These are phyloP conservation scores for Megathymus violae DNA, from an alignment of 1,140 invertebrate genomes.

Conservation along the genomic window DNA sequence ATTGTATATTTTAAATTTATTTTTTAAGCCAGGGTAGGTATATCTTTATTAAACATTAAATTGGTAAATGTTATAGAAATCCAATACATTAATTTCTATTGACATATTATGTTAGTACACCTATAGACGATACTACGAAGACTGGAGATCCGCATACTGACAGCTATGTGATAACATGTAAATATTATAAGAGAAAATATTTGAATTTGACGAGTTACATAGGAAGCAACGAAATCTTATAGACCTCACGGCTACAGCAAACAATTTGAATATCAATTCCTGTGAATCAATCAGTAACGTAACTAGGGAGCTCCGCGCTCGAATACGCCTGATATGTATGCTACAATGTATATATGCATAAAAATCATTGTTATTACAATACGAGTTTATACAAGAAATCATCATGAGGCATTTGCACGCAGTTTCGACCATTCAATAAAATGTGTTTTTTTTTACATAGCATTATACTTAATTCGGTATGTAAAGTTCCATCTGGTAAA, in stretches of 20 bases:
- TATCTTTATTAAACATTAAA: conserved; percentile 22
- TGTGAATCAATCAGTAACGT: conserved; percentile 13
- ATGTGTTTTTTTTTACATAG: too few relatives aligned
- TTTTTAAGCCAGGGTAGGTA: conserved; percentile 8
- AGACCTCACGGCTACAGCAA: conserved; percentile 16
- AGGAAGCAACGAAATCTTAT: not conserved
- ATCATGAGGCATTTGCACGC: not conserved
- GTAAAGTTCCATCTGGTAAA: too few relatives aligned
- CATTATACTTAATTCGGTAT: too few relatives aligned
- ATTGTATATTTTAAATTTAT: not conserved
- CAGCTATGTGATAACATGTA: too few relatives aligned
- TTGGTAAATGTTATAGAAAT: too few relatives aligned
- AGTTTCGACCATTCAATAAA: too few relatives aligned
- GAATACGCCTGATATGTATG: conserved; percentile 21
- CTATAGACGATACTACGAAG: too few relatives aligned
- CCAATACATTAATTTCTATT: too few relatives aligned
- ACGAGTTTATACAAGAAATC: not conserved
- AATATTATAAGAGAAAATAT: too few relatives aligned
- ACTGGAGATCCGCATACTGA: too few relatives aligned
- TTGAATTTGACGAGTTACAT: not conserved
- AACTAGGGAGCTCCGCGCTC: conserved; percentile 5
- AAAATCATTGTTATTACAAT: not conserved
- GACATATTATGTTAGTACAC: too few relatives aligned
- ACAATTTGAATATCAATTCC: conserved; percentile 24
- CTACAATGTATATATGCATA: conserved; percentile 3